Evolutionary conservation across 2,113 vertebrate genomes (phyloP).

Genomic region (Gymnobelideus leadbeateri): DNA sequence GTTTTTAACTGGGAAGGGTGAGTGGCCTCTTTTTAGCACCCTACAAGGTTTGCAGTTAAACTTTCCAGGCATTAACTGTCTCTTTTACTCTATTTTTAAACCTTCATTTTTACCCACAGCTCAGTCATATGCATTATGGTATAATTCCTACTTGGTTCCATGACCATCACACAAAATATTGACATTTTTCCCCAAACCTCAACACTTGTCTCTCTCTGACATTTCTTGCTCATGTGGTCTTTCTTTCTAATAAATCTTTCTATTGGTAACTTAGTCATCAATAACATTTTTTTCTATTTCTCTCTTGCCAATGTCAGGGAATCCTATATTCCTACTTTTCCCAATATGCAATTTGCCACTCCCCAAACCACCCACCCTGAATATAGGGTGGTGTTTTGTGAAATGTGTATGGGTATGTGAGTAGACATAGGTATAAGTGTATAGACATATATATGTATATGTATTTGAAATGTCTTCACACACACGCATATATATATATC

Average conservation of each 20-base stretch:
- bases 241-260: constrained; percentile 20
- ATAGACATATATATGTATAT: neutral
- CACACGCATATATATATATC: too few species aligned
- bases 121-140: neutral
- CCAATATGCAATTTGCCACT: neutral
- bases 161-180: neutral
- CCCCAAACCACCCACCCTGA: neutral
- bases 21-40: neutral
- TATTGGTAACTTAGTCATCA: too few species aligned
- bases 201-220: neutral
- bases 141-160: neutral
- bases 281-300: constrained; percentile 14
- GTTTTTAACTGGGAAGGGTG: neutral
- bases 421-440: neutral
- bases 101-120: constrained; percentile 29
- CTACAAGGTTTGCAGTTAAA: neutral
- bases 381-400: too few species aligned
- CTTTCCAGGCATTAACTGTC: neutral
- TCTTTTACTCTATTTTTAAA: neutral
- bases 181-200: neutral
- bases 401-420: neutral
- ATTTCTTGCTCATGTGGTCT: neutral
- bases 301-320: neutral
- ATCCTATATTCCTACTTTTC: constrained; percentile 20
- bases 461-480: neutral